Base-by-base conservation (phyloP, 2,888 invertebrate genomes). In the Polymixis flavicincta region DNA sequence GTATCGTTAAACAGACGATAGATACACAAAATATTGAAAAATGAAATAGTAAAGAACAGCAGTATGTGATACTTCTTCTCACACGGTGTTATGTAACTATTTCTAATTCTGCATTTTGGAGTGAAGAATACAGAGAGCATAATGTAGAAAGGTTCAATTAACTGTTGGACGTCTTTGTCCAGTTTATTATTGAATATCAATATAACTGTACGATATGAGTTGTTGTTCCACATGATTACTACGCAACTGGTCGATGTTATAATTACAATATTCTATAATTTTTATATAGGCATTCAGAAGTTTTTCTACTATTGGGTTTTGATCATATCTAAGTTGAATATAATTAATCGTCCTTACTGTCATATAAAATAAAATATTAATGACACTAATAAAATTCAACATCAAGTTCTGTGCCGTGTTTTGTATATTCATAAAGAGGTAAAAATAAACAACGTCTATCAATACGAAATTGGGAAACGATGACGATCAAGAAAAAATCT, bases 21-120 rank as follows among this genome's bases (percentile, higher is more conserved):
- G 0, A 55, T 2, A 13, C 0, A 32, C 0, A 42, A 19, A 1
- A 48, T 0, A 28, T 32, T n/a, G 0, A 45, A 28, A 17, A 54
- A 17, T 22, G 1, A 54, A 45, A 67, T 7, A 14, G 19, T 17
- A 5, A 50, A 14, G n/a, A 48, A 55, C 11, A 48, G 17, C 2
- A 67, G 11, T 14, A 77, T 28, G 7, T 32, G 48, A 48, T 77
- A 67, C 14, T 67, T 76, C 9, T 66, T 75, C 1, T 67, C 32
- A 37, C 54, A 60, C 22, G 37, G 48, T 19, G 17, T 48, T 14
- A 76, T 76, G 1, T 22, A 61, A 48, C n/a, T 11, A 6, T 61
- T 28, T 42, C n/a, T 67, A 32, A 77, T 76, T 42, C 68, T 77
- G 48, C 14, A 76, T 61, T 77, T 76, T 0, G 77, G 68, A 61